Conservation (phyloP, 2,113 vertebrate genomes). For the Xiphophorus couchianus region DNA sequence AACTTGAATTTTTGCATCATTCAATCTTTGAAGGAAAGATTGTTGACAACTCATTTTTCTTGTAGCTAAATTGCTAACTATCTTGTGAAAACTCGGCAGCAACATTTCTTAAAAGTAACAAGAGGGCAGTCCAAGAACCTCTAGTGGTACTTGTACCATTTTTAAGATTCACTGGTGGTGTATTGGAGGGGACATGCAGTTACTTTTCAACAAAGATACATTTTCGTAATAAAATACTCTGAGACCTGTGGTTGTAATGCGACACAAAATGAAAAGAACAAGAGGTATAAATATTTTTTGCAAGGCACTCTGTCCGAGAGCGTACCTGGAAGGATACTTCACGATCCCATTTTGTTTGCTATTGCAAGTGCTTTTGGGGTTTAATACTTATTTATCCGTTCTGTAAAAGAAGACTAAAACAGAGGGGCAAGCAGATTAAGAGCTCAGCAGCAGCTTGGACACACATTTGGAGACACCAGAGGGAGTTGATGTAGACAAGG, state of each 20-base stretch:
- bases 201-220: not conserved
- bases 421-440: slow-evolving; percentile 16
- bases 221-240: not conserved
- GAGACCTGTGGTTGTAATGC: not conserved
- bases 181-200: not conserved
- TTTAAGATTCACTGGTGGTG: not conserved
- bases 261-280: not conserved
- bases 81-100: not conserved
- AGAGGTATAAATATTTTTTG: not conserved
- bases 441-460: slow-evolving; percentile 32
- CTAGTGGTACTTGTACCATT: not conserved
- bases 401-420: slow-evolving; percentile 33
- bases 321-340: slow-evolving; percentile 20
- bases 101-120: not conserved
- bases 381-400: slow-evolving; percentile 51
- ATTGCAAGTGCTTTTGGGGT: slow-evolving; percentile 31
- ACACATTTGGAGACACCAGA: slow-evolving; percentile 41
- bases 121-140: no score
- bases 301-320: slow-evolving; percentile 5
- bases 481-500: slow-evolving; percentile 48
- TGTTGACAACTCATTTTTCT: not conserved
- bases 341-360: slow-evolving; percentile 31
- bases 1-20: not conserved
- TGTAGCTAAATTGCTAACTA: not conserved
- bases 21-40: no score